Evolutionary conservation across 2,888 invertebrate genomes (phyloP), one percentile per base, ranked within the genome.

Genomic region (Alloplasta piceator): DNA sequence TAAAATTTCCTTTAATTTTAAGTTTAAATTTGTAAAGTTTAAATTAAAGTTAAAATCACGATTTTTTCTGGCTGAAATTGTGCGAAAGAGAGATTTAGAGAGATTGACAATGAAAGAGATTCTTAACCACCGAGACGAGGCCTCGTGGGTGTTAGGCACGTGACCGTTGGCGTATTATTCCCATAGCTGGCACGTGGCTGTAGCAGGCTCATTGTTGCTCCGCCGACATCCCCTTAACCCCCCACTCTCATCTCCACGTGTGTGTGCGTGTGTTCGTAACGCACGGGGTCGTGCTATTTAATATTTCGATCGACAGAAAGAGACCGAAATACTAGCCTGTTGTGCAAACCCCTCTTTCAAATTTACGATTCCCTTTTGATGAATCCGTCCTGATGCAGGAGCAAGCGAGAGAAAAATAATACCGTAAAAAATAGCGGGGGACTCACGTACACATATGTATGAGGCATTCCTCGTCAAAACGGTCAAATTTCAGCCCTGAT

Each of bases 81-180:
- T 26, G 1, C 3, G 26, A 26, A 26, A 26, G 26, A 26, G 26
- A 2, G 70, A 80, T 50, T 43, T 43, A 43, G 43, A 43, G 10
- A 43, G 43, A 16, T 14, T 6, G 14, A 52, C n/a, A n/a, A n/a
- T n/a, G 16, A 52, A 6, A 12, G 56, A 68, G 76, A 63, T 56
- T 63, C 76, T 73, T 70, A 78, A 66, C 70, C 70, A 71, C 72
- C 66, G 74, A 60, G 64, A 67, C 52, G 5, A 9, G 46, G 85
- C 84, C 85, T 85, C 86, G 87, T 88, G 86, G 82, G 84, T 86
- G 68, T 73, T 73, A 73, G 89, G 85, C 89, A 89, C 89, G 89
- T 89, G 89, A 85, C 87, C 87, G 85, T 87, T 87, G 86, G 85
- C 82, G 85, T 83, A 86, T 89, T 89, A 87, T 88, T 88, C 87